Conservation (phyloP, 2,113 vertebrate genomes). For the Pithys albifrons region DNA sequence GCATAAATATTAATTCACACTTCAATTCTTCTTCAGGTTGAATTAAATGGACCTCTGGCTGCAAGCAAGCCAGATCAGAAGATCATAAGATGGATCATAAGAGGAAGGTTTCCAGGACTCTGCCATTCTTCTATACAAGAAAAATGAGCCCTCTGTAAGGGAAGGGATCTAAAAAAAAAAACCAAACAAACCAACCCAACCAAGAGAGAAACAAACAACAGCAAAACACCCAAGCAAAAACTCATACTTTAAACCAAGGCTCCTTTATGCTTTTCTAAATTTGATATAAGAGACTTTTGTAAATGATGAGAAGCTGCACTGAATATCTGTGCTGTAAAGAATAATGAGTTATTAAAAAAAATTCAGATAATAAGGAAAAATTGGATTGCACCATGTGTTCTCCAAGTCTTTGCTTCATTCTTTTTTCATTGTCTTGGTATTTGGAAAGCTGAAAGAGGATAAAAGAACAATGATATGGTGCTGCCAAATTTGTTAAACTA, state of each 20-base stretch:
- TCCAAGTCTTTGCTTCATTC: neutral
- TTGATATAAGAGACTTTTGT: neutral
- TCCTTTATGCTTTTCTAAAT: neutral
- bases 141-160: neutral
- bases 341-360: neutral
- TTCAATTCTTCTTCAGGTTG: neutral
- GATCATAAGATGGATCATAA: neutral
- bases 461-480: neutral
- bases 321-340: neutral
- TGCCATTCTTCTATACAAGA: neutral
- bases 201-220: neutral
- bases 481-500: neutral
- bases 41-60: neutral
- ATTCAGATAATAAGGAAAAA: neutral
- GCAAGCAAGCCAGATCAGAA: neutral
- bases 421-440: neutral
- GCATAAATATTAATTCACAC: neutral
- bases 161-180: neutral
- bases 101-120: neutral
- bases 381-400: neutral
- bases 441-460: neutral
- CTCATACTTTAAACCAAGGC: neutral
- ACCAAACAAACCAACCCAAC: neutral
- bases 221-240: accelerated
- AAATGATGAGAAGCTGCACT: neutral